Percentiles rank a stretch among this genome's conserved stretches.
These are phyloP conservation scores for Spicauda simplicius DNA, from an alignment of 2,888 invertebrate species.

Conservation along the genomic window DNA sequence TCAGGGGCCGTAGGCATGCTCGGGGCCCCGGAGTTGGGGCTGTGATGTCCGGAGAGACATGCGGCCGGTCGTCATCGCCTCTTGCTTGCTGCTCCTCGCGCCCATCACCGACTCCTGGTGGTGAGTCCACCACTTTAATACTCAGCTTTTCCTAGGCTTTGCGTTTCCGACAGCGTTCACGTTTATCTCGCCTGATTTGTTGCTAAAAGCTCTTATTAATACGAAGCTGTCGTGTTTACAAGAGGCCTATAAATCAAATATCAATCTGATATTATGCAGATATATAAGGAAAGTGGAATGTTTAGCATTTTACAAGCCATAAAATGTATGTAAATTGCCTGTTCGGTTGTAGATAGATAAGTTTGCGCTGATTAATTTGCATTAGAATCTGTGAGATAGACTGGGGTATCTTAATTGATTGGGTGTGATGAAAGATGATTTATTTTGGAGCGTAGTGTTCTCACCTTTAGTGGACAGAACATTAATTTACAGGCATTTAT, in stretches of 20 bases:
- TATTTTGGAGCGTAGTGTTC: conserved; percentile 30
- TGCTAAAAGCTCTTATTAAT: conserved; percentile 35
- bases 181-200: conserved; percentile 34
- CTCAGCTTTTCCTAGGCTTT: neutral
- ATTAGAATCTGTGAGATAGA: conserved; percentile 33
- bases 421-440: conserved; percentile 38
- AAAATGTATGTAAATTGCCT: conserved; percentile 37
- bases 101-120: conserved; percentile 95
- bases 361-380: conserved; percentile 36
- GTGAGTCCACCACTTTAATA: conserved; percentile 84
- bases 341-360: conserved; percentile 35
- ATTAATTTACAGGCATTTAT: conserved; percentile 44
- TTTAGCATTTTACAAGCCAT: conserved; percentile 37
- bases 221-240: conserved; percentile 31
- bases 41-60: conserved; percentile 83
- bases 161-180: conserved; percentile 10
- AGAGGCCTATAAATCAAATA: conserved; percentile 34
- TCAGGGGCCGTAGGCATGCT: conserved; percentile 48
- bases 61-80: conserved; percentile 92
- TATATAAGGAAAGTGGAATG: conserved; percentile 36
- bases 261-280: conserved; percentile 37
- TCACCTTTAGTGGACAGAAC: conserved; percentile 38
- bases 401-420: conserved; percentile 35
- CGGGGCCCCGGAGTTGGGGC: conserved; percentile 60
- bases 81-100: conserved; percentile 93